Evolutionary conservation across 2,888 invertebrate genomes (phyloP).

Genomic region (Hydraecia micacea): DNA sequence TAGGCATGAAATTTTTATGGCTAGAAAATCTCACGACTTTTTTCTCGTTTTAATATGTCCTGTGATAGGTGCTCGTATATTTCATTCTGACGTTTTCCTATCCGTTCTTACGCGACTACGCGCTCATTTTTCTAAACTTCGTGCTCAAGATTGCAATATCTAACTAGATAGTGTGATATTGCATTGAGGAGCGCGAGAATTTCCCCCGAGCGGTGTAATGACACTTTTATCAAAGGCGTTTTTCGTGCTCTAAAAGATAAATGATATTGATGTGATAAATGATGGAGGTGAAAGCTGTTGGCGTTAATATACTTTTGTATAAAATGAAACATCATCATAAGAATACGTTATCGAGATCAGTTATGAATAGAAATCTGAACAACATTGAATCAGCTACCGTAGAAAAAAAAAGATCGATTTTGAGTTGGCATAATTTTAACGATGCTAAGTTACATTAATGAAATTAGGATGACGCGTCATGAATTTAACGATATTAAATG

Average conservation of each 20-base stretch:
- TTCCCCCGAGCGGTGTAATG: conserved; percentile 36
- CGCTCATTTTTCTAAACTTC: conserved; percentile 50
- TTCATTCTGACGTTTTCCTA: conserved; percentile 37
- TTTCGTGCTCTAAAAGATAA: conserved; percentile 32
- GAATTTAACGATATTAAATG: background rate
- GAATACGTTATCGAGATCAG: conserved; percentile 4
- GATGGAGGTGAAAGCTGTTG: conserved; percentile 15
- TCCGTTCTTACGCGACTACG: conserved; percentile 5
- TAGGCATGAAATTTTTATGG: conserved; percentile 28
- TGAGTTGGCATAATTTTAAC: background rate
- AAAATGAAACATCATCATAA: conserved; percentile 11
- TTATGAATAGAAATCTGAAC: background rate
- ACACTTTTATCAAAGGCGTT: conserved; percentile 45
- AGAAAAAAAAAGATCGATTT: background rate
- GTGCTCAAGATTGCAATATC: conserved; percentile 47
- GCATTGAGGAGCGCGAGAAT: conserved; percentile 20
- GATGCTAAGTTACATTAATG: background rate
- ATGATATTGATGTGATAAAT: conserved; percentile 47
- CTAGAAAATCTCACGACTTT: conserved; percentile 1
- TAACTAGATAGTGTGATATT: conserved; percentile 40
- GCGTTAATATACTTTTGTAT: conserved; percentile 2
- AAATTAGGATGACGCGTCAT: background rate
- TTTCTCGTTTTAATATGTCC: conserved; percentile 43
- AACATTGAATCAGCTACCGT: background rate
- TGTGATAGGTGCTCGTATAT: conserved; percentile 40